phyloP scores from a whole-genome alignment of 2,113 vertebrate genomes.

The Ellobius talpinus region DNA sequence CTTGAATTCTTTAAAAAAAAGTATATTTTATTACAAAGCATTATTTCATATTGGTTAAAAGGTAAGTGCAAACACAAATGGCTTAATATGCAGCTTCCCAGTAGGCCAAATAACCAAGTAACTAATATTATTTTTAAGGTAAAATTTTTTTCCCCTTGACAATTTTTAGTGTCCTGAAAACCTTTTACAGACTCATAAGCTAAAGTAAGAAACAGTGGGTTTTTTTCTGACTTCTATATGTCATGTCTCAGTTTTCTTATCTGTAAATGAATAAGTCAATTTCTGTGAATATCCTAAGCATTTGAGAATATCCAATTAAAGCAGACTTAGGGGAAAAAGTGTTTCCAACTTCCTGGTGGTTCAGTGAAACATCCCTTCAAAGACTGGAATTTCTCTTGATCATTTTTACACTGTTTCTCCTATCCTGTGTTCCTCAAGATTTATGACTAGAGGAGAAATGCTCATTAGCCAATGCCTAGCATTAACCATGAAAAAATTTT shows the following conservation, averaged over 20 bases:
- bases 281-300: background rate
- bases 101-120: background rate
- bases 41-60: slow-evolving; percentile 47
- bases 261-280: slow-evolving; percentile 35
- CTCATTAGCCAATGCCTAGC: background rate
- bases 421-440: slow-evolving; percentile 22
- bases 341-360: background rate
- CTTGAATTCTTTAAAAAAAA: slow-evolving; percentile 1
- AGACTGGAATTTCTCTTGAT: slow-evolving; percentile 41
- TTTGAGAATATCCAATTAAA: slow-evolving; percentile 47
- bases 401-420: slow-evolving; percentile 41
- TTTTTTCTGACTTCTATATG: slow-evolving; percentile 24
- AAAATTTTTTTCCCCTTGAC: background rate
- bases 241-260: slow-evolving; percentile 53
- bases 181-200: slow-evolving; percentile 25
- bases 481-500: slow-evolving; percentile 23
- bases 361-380: slow-evolving; percentile 13
- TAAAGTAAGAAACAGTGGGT: slow-evolving; percentile 28
- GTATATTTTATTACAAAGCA: slow-evolving; percentile 5
- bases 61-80: slow-evolving; percentile 74
- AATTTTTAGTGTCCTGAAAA: slow-evolving; percentile 24
- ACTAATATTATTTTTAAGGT: slow-evolving; percentile 27
- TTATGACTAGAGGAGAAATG: slow-evolving; percentile 55
- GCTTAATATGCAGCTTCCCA: background rate
- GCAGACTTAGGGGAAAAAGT: background rate